phyloP scores from a whole-genome alignment of 1,140 invertebrate genomes.

The Drosophila pseudoananassae region DNA sequence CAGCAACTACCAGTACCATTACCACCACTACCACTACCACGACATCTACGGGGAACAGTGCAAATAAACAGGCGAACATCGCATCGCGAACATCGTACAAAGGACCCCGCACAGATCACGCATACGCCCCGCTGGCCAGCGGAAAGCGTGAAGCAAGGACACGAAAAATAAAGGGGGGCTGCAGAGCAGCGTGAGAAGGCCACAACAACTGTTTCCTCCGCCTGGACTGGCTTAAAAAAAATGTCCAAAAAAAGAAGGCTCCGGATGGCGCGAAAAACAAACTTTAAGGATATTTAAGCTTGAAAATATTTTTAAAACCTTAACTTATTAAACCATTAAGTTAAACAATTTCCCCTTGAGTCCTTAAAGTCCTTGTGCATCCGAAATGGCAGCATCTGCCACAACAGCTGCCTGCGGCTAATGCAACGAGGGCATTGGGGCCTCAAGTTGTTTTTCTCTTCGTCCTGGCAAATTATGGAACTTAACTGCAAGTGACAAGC shows the following conservation, averaged over 20 bases:
- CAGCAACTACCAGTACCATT: conserved; percentile 5
- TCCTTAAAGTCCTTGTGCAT: conserved; percentile 1
- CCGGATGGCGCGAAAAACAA: conserved; percentile 17
- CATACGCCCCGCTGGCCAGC: conserved; percentile 43
- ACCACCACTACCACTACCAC: conserved; percentile 5
- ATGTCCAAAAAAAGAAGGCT: conserved; percentile 61
- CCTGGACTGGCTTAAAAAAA: conserved; percentile 46
- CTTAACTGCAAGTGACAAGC: conserved; percentile 66
- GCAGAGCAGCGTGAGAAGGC: neutral
- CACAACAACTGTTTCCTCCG: conserved; percentile 32
- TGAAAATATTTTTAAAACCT: neutral
- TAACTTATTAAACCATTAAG: neutral
- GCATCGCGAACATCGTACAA: conserved; percentile 31
- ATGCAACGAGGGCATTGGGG: conserved; percentile 38
- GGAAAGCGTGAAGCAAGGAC: conserved; percentile 10
- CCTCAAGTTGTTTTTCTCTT: conserved; percentile 23
- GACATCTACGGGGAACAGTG: conserved; percentile 40
- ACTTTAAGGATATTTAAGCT: conserved; percentile 16
- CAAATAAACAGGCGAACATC: conserved; percentile 53
- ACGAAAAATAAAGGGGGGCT: neutral
- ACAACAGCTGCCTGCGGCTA: conserved; percentile 47
- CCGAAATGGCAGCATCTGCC: conserved; percentile 36
- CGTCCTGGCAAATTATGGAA: conserved; percentile 56
- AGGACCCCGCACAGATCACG: conserved; percentile 40
- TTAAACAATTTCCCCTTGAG: neutral